A percentile compares a stretch with the other conserved stretches of the same genome.
Conservation (phyloP, 2,113 vertebrate genomes). For the Lophius piscatorius region DNA sequence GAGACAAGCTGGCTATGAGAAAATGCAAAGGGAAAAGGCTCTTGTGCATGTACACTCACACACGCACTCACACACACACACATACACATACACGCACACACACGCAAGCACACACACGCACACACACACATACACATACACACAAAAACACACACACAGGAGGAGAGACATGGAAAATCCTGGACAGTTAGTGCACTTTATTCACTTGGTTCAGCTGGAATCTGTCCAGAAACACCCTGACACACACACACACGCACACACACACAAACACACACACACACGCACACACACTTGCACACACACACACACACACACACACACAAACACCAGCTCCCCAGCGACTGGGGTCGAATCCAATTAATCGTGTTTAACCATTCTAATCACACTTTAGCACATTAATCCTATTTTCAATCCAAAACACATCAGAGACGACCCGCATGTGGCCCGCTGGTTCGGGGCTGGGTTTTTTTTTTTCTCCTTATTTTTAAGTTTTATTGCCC, state of each 20-base stretch:
- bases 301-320: conserved; percentile 3
- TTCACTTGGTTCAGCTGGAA: conserved; percentile 90
- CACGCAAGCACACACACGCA: conserved; percentile 78
- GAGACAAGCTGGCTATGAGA: conserved; percentile 99
- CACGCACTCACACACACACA: conserved; percentile 38
- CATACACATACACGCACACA: conserved; percentile 54
- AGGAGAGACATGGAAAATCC: conserved; percentile 86
- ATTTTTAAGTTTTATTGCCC: conserved; percentile 85
- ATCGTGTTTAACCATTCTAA: conserved; percentile 99
- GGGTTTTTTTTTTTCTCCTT: neutral
- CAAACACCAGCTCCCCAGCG: conserved; percentile 79
- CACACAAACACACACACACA: conserved; percentile 21
- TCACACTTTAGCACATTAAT: conserved; percentile 99
- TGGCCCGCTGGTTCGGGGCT: conserved; percentile 68
- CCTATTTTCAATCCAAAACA: conserved; percentile 98
- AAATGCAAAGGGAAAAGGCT: conserved; percentile 82
- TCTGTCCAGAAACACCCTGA: conserved; percentile 83
- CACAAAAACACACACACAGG: conserved; percentile 59
- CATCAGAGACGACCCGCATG: conserved; percentile 89
- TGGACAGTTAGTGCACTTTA: conserved; percentile 90
- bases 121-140: conserved; percentile 8
- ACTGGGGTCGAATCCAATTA: conserved; percentile 94
- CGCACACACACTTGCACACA: conserved; percentile 14
- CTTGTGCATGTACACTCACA: conserved; percentile 57
- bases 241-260: conserved; percentile 31